These are phyloP conservation scores for Cephalophus harveyi DNA, from an alignment of 2,113 vertebrate genomes.

Conservation along the genomic window DNA sequence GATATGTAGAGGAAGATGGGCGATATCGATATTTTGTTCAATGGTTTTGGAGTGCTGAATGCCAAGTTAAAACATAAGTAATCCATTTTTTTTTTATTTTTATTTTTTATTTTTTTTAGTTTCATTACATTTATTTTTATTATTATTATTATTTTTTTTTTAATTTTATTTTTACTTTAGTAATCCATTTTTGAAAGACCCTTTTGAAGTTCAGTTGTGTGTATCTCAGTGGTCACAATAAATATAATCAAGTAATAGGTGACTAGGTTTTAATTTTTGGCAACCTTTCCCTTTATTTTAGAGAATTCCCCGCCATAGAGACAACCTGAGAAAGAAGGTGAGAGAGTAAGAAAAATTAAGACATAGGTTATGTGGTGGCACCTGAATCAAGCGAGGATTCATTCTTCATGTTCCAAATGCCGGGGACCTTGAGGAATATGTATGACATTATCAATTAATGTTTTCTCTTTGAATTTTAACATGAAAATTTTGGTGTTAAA, in stretches of 20 bases:
- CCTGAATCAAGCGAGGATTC: background rate
- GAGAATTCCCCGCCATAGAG: background rate
- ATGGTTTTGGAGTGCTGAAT: no score
- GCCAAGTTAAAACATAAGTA: background rate
- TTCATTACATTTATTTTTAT: no score
- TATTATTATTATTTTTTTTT: no score
- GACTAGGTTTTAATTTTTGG: background rate
- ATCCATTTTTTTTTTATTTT: background rate
- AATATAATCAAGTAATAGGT: background rate
- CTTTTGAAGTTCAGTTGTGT: background rate
- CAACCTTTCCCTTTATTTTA: background rate
- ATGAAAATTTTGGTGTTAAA: background rate
- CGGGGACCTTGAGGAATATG: no score
- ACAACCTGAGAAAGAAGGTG: background rate
- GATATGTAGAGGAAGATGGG: accelerated
- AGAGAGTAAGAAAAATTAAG: background rate
- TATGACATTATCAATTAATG: no score
- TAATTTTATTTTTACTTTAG: no score
- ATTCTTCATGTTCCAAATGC: background rate
- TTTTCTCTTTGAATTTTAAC: background rate
- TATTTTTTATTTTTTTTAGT: no score
- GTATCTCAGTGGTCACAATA: background rate
- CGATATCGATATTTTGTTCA: accelerated
- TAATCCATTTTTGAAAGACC: no score
- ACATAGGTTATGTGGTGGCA: background rate